Percentiles rank a stretch among this genome's conserved stretches.
Evolutionary conservation across 2,888 invertebrate genomes (phyloP).

Genomic region (Papilio demoleus): DNA sequence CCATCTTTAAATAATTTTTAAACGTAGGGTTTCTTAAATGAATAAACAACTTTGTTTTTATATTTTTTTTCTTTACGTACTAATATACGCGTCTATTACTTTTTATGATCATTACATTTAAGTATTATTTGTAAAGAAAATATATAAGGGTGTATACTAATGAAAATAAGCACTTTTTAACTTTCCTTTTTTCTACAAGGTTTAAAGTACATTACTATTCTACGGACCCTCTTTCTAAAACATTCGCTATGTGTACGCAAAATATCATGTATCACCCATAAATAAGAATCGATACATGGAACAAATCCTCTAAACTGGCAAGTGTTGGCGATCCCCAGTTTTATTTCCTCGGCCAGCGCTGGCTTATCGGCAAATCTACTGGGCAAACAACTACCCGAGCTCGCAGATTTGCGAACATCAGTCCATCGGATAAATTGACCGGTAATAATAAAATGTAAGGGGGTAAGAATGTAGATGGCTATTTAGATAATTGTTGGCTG

Average conservation of each 20-base stretch:
- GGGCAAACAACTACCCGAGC: conserved; percentile 70
- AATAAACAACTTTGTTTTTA: not conserved
- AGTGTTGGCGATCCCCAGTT: conserved; percentile 58
- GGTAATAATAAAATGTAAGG: conserved; percentile 84
- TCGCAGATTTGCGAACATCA: conserved; percentile 74
- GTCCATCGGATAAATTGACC: conserved; percentile 80
- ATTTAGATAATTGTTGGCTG: conserved; percentile 84
- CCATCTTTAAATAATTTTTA: not conserved
- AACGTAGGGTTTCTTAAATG: not conserved
- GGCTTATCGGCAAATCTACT: conserved; percentile 74
- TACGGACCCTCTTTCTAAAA: not conserved
- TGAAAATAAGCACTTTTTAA: too few species aligned
- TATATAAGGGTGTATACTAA: too few species aligned
- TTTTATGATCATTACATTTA: too few species aligned
- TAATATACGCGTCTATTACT: too few species aligned
- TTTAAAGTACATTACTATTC: too few species aligned
- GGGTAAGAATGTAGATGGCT: conserved; percentile 84
- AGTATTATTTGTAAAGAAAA: too few species aligned
- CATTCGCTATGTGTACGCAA: not conserved
- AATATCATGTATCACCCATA: conserved; percentile 32
- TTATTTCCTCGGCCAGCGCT: conserved; percentile 66
- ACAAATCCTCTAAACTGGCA: conserved; percentile 44
- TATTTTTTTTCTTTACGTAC: not conserved
- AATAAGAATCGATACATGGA: conserved; percentile 41
- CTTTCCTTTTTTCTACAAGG: too few species aligned